Evolutionary conservation across 2,888 invertebrate species (phyloP), one percentile per base, ranked within the genome.

Genomic region (Polia nebulosa): DNA sequence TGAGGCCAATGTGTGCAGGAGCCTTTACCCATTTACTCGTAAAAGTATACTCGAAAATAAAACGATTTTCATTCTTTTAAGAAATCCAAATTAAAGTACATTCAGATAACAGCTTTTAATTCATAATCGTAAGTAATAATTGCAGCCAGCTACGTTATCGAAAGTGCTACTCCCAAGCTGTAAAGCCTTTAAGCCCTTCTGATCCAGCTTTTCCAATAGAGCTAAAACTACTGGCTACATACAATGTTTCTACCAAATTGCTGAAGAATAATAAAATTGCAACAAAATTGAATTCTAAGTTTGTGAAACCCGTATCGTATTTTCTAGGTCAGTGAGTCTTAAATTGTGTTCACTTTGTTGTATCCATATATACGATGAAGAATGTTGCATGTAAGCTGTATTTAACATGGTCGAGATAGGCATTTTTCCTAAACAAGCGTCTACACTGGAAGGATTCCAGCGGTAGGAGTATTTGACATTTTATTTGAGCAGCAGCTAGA

Each of bases 241-340:
- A 64, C 78, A 77, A 77, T 77, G 75, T 75, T 52, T 53, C 57
- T 61, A 47, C 57, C 73, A 65, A 76, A 76, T 78, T 49, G 66
- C 62, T 62, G 32, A 62, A 34, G 58, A 66, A 72, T 62, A 78
- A 78, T 76, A 66, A 78, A 76, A 70, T 57, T 57, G 75, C 60
- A 72, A 76, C 73, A 78, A 76, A 76, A 76, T 72, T 64, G 57
- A 78, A 76, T 76, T 65, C 78, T 56, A 77, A 78, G 60, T 78
- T 60, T 9, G 29, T 53, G 55, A 41, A 32, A 53, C 52, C 49
- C 13, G 32, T 74, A 68, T 78, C 67, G 45, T 27, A 58, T 68
- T 67, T 59, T 68, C 68, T 58, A 60, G 70, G 60, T 65, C 60
- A 66, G 15, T 75, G 59, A 34, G 34, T 53, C 22, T 66, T 57